Percentiles rank a stretch among this genome's conserved stretches.
Evolutionary conservation across 2,113 vertebrate species (phyloP).

Genomic region (Pangasianodon gigas): DNA sequence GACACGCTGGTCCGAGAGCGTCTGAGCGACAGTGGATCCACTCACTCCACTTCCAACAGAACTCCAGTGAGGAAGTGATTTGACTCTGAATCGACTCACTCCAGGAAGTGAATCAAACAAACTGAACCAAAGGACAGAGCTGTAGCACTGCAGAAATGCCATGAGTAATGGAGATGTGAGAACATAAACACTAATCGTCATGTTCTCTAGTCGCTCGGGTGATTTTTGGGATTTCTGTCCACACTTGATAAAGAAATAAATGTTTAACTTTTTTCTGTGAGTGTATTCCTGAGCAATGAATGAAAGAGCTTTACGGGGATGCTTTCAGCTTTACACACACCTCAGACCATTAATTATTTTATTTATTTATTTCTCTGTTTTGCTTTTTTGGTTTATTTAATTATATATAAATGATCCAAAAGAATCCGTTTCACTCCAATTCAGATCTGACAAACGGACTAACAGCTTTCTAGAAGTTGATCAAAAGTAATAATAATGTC

Average conservation of each 20-base stretch:
- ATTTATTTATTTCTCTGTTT: not conserved
- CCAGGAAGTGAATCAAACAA: not conserved
- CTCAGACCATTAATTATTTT: not conserved
- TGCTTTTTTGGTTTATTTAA: not conserved
- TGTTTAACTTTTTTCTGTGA: not conserved
- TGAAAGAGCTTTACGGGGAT: not conserved
- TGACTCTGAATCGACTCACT: not conserved
- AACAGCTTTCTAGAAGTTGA: not conserved
- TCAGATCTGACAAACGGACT: not conserved
- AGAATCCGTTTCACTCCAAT: not conserved
- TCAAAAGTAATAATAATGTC: not conserved
- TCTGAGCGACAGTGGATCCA: not conserved
- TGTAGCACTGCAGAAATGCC: not conserved
- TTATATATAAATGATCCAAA: not conserved
- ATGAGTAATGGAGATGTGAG: not conserved
- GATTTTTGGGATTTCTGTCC: not conserved
- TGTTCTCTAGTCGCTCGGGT: too few relatives aligned
- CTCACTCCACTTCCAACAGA: not conserved
- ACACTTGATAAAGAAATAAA: not conserved
- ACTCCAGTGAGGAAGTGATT: not conserved
- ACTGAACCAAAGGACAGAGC: not conserved
- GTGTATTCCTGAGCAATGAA: not conserved
- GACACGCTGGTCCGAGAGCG: not conserved
- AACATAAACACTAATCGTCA: not conserved
- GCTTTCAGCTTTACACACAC: not conserved